Evolutionary conservation across 2,888 invertebrate genomes (phyloP).

Genomic region (Pristionchus arcanus): DNA sequence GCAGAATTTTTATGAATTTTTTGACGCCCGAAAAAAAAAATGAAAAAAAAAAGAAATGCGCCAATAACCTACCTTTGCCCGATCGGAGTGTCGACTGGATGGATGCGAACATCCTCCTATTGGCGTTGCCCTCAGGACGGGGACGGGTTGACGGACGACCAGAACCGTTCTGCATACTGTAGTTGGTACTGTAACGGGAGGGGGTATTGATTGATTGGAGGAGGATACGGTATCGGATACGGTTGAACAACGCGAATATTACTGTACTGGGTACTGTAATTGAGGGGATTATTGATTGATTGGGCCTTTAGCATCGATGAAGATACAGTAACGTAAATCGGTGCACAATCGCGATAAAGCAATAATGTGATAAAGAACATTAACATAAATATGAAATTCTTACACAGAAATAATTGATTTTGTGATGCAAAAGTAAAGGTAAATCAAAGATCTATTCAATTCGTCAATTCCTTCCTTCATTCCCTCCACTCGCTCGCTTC

Average conservation of each 20-base stretch:
- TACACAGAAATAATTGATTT: not conserved
- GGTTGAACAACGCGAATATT: not conserved
- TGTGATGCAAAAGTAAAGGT: not conserved
- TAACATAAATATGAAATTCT: too few relatives aligned
- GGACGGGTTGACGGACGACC: not conserved
- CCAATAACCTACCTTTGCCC: not conserved
- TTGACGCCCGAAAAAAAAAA: too few relatives aligned
- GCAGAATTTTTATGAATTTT: too few relatives aligned
- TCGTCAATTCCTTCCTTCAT: not conserved
- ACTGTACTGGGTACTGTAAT: not conserved
- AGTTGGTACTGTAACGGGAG: not conserved
- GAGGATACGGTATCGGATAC: not conserved
- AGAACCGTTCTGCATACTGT: constrained; percentile 34
- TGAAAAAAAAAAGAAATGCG: too few relatives aligned
- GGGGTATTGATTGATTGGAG: not conserved
- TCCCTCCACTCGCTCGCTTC: constrained; percentile 17
- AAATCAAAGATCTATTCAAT: too few relatives aligned
- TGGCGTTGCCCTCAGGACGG: not conserved
- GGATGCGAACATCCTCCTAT: constrained; percentile 23
- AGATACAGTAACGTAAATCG: not conserved
- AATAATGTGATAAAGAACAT: too few relatives aligned
- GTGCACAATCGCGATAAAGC: too few relatives aligned
- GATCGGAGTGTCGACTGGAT: constrained; percentile 45
- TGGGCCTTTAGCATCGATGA: too few relatives aligned
- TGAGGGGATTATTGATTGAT: too few relatives aligned